phyloP scores from a whole-genome alignment of 2,888 invertebrate genomes.

The Luperina nickerlii region DNA sequence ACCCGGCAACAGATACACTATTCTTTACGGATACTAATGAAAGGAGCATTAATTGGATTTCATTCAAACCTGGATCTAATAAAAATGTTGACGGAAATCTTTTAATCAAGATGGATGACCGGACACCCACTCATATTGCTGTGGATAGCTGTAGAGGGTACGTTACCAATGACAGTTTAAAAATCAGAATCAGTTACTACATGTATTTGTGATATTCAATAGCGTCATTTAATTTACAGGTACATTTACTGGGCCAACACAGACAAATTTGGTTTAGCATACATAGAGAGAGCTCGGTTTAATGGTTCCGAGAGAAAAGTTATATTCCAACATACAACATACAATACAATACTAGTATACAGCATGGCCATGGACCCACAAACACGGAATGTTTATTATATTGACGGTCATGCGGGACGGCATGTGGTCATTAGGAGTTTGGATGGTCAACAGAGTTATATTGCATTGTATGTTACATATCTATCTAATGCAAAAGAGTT shows the following conservation, averaged over 20 bases:
- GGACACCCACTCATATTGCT: no score
- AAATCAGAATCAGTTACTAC: no score
- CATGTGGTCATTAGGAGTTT: rapidly evolving
- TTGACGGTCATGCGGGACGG: rapidly evolving
- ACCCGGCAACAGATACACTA: no score
- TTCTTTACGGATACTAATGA: no score
- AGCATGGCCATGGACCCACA: background rate
- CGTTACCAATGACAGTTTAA: no score
- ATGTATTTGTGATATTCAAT: background rate
- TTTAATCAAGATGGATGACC: no score
- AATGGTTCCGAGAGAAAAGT: background rate
- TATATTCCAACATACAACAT: rapidly evolving
- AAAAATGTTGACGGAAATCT: no score
- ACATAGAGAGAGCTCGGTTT: background rate
- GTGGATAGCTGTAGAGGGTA: no score
- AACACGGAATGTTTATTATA: background rate
- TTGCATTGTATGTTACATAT: rapidly evolving
- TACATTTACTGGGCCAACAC: background rate
- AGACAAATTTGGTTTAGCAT: no score
- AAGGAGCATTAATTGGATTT: no score
- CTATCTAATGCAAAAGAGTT: background rate
- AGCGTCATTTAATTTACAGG: background rate
- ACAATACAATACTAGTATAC: no score
- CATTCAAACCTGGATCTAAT: no score
- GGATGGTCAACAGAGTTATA: rapidly evolving